phyloP scores from a whole-genome alignment of 2,888 invertebrate species.

The Anthophora plumipes region DNA sequence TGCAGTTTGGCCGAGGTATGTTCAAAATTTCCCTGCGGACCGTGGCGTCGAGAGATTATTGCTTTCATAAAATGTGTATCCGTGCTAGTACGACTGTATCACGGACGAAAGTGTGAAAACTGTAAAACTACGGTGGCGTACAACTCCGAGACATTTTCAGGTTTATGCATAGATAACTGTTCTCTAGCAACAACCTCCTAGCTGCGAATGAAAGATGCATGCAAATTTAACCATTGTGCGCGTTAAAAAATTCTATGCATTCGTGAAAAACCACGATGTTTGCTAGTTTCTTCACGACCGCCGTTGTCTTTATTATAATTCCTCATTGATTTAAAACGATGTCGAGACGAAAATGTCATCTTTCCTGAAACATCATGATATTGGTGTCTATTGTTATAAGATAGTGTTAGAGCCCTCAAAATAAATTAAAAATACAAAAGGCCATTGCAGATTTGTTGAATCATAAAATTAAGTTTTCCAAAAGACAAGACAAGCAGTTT shows the following conservation, averaged over 20 bases:
- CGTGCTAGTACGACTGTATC: not conserved
- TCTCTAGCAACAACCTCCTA: not conserved
- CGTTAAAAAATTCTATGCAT: conserved; percentile 71
- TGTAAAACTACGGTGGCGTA: conserved; percentile 31
- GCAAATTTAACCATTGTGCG: conserved; percentile 44
- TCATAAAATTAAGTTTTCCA: too few species aligned
- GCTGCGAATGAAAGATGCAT: conserved; percentile 45
- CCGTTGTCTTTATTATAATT: conserved; percentile 24
- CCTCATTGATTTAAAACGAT: conserved; percentile 4
- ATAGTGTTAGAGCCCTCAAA: too few species aligned
- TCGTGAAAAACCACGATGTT: conserved; percentile 39
- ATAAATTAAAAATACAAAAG: too few species aligned
- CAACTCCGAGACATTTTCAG: conserved; percentile 43
- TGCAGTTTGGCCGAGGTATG: conserved; percentile 9
- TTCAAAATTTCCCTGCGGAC: conserved; percentile 33
- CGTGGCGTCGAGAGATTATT: conserved; percentile 24
- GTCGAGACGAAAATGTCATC: not conserved
- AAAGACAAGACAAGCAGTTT: too few species aligned
- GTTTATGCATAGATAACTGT: conserved; percentile 24
- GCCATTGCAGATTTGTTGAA: too few species aligned
- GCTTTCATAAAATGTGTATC: conserved; percentile 8
- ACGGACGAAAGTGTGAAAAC: conserved; percentile 42
- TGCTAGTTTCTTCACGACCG: conserved; percentile 4
- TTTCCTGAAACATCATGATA: too few species aligned
- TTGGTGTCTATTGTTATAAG: too few species aligned